phyloP scores from a whole-genome alignment of 2,113 vertebrate species.

The Penelope pileata region DNA sequence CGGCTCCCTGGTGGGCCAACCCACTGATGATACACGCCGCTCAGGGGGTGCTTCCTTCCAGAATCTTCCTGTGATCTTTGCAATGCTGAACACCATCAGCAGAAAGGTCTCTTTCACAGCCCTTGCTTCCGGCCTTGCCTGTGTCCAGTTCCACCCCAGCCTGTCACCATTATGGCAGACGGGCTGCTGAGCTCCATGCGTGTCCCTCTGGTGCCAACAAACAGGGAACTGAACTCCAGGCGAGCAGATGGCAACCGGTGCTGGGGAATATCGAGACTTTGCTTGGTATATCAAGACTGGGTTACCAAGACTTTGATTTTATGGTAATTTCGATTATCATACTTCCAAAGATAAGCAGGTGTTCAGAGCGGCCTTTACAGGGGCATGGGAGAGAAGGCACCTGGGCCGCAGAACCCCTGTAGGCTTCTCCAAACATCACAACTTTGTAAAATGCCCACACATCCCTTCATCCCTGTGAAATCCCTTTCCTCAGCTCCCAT shows the following conservation, averaged over 20 bases:
- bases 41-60: neutral
- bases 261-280: neutral
- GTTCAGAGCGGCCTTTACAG: neutral
- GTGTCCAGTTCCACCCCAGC: rapidly evolving
- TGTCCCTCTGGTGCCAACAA: neutral
- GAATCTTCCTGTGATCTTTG: rapidly evolving
- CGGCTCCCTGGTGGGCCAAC: neutral
- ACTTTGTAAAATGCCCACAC: neutral
- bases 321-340: neutral
- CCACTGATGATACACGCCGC: neutral
- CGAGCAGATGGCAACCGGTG: neutral
- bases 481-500: neutral
- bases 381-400: neutral
- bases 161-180: neutral
- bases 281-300: neutral
- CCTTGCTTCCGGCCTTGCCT: neutral
- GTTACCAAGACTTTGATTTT: neutral
- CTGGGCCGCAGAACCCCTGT: neutral
- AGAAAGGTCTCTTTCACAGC: neutral
- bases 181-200: neutral
- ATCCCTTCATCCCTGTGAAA: neutral
- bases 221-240: neutral
- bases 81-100: neutral
- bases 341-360: neutral
- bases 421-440: neutral